Percentiles rank a stretch among this genome's conserved stretches.
Evolutionary conservation across 2,797 vertebrate species (phyloP).

Genomic region (Thamnophis elegans): DNA sequence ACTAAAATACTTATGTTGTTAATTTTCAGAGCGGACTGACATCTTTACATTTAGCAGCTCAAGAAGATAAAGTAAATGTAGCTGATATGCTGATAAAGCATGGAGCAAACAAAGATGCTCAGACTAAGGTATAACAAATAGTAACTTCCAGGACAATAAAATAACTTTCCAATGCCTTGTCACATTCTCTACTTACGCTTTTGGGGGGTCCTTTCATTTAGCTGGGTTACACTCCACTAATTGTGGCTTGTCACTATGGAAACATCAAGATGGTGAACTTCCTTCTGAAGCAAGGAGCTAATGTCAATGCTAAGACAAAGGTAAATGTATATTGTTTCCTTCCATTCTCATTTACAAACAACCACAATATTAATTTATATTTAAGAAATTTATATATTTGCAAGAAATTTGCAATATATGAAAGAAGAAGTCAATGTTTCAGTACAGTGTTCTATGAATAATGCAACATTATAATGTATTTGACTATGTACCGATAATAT

Average conservation of each 20-base stretch:
- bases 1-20: background rate
- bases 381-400: background rate
- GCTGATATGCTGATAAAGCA: constrained; percentile 85
- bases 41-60: constrained; percentile 92
- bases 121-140: constrained; percentile 85
- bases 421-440: background rate
- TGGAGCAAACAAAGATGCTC: constrained; percentile 86
- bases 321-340: constrained; percentile 69
- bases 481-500: background rate
- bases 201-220: constrained; percentile 68
- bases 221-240: constrained; percentile 96
- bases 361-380: constrained; percentile 2
- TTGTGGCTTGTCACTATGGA: constrained; percentile 97
- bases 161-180: constrained; percentile 5
- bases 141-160: background rate
- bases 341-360: background rate
- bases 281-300: constrained; percentile 88
- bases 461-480: background rate
- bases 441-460: background rate
- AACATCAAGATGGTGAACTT: constrained; percentile 98
- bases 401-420: background rate
- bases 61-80: constrained; percentile 92
- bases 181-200: constrained; percentile 47
- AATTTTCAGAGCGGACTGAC: constrained; percentile 86
- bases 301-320: constrained; percentile 94